phyloP scores from a whole-genome alignment of 2,888 invertebrate genomes.

The Meloe dianella region DNA sequence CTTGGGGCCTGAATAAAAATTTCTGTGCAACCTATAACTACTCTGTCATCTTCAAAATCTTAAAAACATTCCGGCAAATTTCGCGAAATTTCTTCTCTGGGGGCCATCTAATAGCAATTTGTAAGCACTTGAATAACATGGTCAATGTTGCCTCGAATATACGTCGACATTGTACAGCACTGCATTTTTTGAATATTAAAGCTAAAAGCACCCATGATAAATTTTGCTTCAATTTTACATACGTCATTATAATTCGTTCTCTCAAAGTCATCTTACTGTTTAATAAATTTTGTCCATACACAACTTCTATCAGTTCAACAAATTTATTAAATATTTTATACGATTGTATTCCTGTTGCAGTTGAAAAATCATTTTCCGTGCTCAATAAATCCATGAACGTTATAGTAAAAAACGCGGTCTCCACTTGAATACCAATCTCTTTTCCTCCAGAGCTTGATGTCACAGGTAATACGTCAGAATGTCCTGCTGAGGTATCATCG shows the following conservation, averaged over 20 bases:
- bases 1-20: slow-evolving; percentile 20
- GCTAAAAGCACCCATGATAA: slow-evolving; percentile 11
- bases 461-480: too few species aligned
- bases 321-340: too few species aligned
- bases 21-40: slow-evolving; percentile 29
- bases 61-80: slow-evolving; percentile 24
- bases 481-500: too few species aligned
- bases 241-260: slow-evolving; percentile 15
- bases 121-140: slow-evolving; percentile 7
- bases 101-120: slow-evolving; percentile 11
- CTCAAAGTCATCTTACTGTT: neutral
- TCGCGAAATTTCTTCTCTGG: slow-evolving; percentile 19
- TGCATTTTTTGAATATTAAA: slow-evolving; percentile 15
- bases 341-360: too few species aligned
- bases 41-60: slow-evolving; percentile 18
- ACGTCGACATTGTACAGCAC: slow-evolving; percentile 1
- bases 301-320: too few species aligned
- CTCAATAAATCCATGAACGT: too few species aligned
- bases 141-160: slow-evolving; percentile 6
- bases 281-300: too few species aligned
- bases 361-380: too few species aligned
- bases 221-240: slow-evolving; percentile 17
- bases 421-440: too few species aligned
- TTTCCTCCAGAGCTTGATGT: too few species aligned
- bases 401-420: too few species aligned